phyloP scores from a whole-genome alignment of 2,113 vertebrate species.

The Galemys pyrenaicus region DNA sequence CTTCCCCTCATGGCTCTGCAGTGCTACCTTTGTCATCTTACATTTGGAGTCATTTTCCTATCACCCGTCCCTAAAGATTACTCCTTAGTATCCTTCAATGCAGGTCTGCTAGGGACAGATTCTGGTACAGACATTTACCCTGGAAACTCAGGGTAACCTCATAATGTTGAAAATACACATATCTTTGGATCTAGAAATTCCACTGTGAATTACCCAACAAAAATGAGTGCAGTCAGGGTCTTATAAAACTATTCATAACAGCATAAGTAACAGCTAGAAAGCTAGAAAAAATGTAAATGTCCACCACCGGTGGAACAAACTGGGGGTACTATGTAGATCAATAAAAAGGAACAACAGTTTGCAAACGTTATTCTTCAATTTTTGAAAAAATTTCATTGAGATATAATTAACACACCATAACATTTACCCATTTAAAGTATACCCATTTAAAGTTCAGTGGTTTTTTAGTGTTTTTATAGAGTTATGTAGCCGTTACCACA shows the following conservation, averaged over 20 bases:
- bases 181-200: too few species aligned
- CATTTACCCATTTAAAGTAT: neutral
- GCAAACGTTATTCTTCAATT: neutral
- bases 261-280: too few species aligned
- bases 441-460: neutral
- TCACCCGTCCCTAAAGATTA: neutral
- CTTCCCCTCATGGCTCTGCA: neutral
- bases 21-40: neutral
- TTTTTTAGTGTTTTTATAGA: conserved; percentile 22
- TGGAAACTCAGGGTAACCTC: too few species aligned
- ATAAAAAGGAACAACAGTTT: neutral
- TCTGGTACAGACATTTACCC: neutral
- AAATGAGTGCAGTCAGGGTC: too few species aligned
- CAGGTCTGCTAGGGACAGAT: neutral
- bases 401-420: neutral
- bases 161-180: too few species aligned
- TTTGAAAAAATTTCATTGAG: neutral
- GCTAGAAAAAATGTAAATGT: too few species aligned
- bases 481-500: neutral
- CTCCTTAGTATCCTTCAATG: neutral
- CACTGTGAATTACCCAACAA: too few species aligned
- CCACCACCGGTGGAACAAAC: too few species aligned
- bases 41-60: neutral
- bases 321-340: too few species aligned
- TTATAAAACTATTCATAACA: too few species aligned